Evolutionary conservation across 2,113 vertebrate genomes (phyloP).

Genomic region (Calidris pygmaea): DNA sequence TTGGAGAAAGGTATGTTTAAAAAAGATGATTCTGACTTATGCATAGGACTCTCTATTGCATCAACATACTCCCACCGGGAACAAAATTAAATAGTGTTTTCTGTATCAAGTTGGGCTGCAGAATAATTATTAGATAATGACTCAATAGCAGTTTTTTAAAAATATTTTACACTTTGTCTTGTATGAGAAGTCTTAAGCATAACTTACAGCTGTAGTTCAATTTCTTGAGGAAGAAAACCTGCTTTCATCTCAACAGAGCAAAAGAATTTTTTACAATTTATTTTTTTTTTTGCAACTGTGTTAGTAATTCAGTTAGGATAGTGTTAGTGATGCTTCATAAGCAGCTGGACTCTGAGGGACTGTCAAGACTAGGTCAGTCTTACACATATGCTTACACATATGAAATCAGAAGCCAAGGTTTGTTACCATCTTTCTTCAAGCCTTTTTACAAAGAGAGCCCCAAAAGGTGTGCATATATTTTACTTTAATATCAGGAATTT

Average conservation of each 20-base stretch:
- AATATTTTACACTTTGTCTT: background rate
- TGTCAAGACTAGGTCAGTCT: background rate
- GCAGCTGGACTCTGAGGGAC: background rate
- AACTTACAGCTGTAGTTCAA: background rate
- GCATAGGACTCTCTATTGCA: background rate
- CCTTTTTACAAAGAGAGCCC: background rate
- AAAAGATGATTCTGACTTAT: background rate
- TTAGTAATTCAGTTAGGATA: background rate
- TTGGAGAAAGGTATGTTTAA: background rate
- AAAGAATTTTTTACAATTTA: background rate
- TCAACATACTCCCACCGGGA: background rate
- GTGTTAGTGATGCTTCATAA: background rate
- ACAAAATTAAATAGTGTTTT: background rate
- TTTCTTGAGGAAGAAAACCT: background rate
- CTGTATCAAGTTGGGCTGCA: background rate
- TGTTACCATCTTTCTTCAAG: background rate
- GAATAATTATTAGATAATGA: background rate
- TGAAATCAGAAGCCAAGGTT: background rate
- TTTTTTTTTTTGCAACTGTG: background rate
- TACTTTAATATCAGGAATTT: background rate
- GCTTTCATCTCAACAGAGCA: background rate
- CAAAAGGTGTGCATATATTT: background rate
- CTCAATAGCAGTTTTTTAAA: background rate
- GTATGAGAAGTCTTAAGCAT: background rate
- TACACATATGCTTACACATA: background rate